Percentiles rank a stretch among this genome's conserved stretches.
phyloP scores from a whole-genome alignment of 2,113 vertebrate species.

The Glaucidium brasilianum region DNA sequence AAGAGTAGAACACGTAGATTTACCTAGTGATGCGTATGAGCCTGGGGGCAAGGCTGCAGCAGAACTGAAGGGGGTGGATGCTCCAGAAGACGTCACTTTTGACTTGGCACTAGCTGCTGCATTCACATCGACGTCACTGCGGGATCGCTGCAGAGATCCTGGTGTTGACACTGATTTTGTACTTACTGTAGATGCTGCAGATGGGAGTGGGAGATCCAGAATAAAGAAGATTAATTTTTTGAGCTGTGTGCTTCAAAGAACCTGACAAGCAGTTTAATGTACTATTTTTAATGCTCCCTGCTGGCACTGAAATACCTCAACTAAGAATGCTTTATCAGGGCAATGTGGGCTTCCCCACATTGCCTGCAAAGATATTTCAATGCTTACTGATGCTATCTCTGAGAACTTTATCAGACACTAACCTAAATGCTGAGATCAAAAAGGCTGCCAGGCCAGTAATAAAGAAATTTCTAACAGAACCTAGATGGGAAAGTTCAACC shows the following conservation, averaged over 20 bases:
- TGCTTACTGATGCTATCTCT: background rate
- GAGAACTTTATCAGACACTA: background rate
- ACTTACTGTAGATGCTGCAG: slow-evolving; percentile 86
- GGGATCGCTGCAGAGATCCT: slow-evolving; percentile 93
- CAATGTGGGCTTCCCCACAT: slow-evolving; percentile 9
- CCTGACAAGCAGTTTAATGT: slow-evolving; percentile 53
- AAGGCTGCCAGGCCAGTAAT: background rate
- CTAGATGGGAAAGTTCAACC: background rate
- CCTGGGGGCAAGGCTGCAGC: slow-evolving; percentile 93
- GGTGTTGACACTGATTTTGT: slow-evolving; percentile 81
- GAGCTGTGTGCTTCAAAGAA: slow-evolving; percentile 42
- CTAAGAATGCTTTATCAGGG: slow-evolving; percentile 23
- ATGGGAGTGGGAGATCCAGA: slow-evolving; percentile 46
- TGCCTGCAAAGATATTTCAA: slow-evolving; percentile 29
- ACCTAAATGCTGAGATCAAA: slow-evolving; percentile 4
- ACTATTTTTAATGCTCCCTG: slow-evolving; percentile 46
- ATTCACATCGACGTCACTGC: slow-evolving; percentile 96
- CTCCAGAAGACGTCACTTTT: slow-evolving; percentile 82
- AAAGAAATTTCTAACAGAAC: background rate
- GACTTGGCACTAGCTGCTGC: slow-evolving; percentile 96
- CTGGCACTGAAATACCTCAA: slow-evolving; percentile 1
- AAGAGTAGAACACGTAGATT: slow-evolving; percentile 22
- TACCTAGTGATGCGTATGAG: slow-evolving; percentile 98
- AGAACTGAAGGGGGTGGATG: slow-evolving; percentile 86
- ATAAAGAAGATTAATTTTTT: slow-evolving; percentile 65